Evolutionary conservation across 2,888 invertebrate genomes (phyloP).

Genomic region (Isotomurus palustris): DNA sequence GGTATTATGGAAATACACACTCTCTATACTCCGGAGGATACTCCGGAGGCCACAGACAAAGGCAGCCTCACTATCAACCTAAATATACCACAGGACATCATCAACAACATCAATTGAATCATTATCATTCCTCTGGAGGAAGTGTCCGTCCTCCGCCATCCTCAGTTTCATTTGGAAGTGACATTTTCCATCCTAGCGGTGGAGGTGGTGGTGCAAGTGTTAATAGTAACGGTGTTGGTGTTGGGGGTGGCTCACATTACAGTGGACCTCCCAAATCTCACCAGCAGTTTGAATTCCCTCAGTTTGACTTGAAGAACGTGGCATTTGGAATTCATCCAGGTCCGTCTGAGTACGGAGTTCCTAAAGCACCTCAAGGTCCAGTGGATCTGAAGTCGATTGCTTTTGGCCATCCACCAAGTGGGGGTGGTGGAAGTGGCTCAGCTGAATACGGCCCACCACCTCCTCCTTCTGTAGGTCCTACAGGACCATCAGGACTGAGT

Average conservation of each 20-base stretch:
- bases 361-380: background rate
- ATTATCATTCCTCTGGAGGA: constrained; percentile 1
- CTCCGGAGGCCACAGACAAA: background rate
- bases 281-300: no score
- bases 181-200: constrained; percentile 22
- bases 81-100: background rate
- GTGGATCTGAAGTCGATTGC: background rate
- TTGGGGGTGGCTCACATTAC: background rate
- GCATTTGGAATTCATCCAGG: background rate
- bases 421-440: no score
- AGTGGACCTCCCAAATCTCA: background rate
- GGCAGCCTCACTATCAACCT: background rate
- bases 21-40: background rate
- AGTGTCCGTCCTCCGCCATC: constrained; percentile 7
- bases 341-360: background rate
- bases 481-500: no score
- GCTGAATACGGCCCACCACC: no score
- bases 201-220: constrained; percentile 16
- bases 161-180: constrained; percentile 7
- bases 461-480: no score
- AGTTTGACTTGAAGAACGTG: no score
- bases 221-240: background rate
- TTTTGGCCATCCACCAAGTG: no score
- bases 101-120: background rate
- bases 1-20: constrained; percentile 1